Base-by-base conservation (phyloP, 1,140 invertebrate genomes). In the Doryteuthis pealeii region DNA sequence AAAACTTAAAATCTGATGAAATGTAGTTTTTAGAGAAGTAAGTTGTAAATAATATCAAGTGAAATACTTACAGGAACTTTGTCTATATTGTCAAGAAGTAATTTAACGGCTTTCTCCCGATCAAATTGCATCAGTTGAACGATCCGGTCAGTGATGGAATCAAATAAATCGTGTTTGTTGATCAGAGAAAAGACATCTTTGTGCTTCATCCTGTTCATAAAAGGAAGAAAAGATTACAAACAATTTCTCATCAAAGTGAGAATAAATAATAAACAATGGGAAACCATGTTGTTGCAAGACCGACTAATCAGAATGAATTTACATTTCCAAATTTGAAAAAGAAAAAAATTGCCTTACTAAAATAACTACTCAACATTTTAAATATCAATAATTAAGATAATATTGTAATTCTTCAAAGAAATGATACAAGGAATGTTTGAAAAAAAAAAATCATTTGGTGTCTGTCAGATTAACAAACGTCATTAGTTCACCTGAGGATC, bases 151-250 rank as follows among this genome's bases (percentile, higher is more conserved):
- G 93, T 92, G 80, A 98, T 93, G 1, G 92, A 91, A 83, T 91
- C 89, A 83, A 95, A 95, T 75, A 97, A 89, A 74, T 94, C 90
- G 86, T 96, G 92, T 80, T 93, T 92, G 74, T 92, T 91, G 74
- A 98, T 96, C n/a, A 97, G 87, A 73, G 92, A 90, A 87, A 98
- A 97, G 2, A 97, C 95, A 82, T 95, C 93, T 83, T 92, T 92
- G 76, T 91, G 94, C 81, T 93, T 91, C 43, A 98, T 88, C 83
- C 92, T 94, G 74, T 43, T 85, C 74, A 49, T 54, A 66, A 75
- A 33, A 62, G 18, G 66, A 22, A 66, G 28, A 35, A 65, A 54
- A 28, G n/a, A 26, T 70, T n/a, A 77, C 35, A 54, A 43, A 2
- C 30, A 28, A 10, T 22, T 3, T 31, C 26, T 65, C 26, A n/a